Percentiles rank a stretch among this genome's conserved stretches.
Conservation (phyloP, 2,113 vertebrate genomes). For the Pholis gunnellus region DNA sequence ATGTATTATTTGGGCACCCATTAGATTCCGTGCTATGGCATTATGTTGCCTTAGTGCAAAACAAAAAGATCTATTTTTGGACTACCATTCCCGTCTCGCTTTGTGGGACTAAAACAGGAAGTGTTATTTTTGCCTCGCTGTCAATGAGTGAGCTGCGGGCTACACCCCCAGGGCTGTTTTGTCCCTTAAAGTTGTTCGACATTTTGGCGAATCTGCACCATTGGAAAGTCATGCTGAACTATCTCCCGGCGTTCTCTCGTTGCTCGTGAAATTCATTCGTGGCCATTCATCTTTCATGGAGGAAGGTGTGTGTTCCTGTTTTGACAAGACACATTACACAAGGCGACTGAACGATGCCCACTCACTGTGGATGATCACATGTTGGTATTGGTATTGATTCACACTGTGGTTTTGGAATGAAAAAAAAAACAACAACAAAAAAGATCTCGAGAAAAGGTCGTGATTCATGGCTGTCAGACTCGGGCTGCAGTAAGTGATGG, state of each 20-base stretch:
- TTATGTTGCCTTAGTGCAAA: too few relatives aligned
- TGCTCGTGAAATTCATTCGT: not conserved
- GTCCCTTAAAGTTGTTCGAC: not conserved
- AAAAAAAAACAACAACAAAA: not conserved
- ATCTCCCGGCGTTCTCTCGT: not conserved
- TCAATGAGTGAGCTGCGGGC: not conserved
- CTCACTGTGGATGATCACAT: not conserved
- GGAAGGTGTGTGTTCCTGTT: not conserved
- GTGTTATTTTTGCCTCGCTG: not conserved
- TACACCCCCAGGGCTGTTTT: not conserved
- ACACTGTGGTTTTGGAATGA: slow-evolving; percentile 5
- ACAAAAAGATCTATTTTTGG: too few relatives aligned
- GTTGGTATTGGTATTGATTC: slow-evolving; percentile 38
- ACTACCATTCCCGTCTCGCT: not conserved
- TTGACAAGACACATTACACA: not conserved
- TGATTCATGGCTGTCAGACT: slow-evolving; percentile 38
- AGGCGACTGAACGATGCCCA: not conserved
- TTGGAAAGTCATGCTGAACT: not conserved
- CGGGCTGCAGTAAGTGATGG: slow-evolving; percentile 40
- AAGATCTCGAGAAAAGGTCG: not conserved
- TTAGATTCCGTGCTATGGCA: not conserved
- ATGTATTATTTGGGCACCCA: not conserved
- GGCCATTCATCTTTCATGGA: not conserved
- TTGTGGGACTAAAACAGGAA: not conserved
- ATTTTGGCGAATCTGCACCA: not conserved